Evolutionary conservation across 2,113 vertebrate genomes (phyloP).

Genomic region (Nannobrachium achirus): DNA sequence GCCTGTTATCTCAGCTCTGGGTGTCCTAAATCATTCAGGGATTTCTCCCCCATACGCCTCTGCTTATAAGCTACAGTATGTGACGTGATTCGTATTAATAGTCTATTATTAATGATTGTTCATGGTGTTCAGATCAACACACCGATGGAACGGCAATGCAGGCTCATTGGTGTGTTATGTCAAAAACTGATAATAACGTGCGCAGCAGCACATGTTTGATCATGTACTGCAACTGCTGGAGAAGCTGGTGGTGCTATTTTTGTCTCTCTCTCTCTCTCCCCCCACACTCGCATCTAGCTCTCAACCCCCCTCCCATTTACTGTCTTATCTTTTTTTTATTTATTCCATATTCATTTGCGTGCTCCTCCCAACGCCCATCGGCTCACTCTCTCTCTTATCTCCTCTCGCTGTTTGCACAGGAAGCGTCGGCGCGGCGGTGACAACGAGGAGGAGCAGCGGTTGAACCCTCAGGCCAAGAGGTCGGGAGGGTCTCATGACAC

Average conservation of each 20-base stretch:
- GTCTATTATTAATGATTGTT: not conserved
- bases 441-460: slow-evolving; percentile 85
- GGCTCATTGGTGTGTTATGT: slow-evolving; percentile 28
- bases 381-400: slow-evolving; percentile 17
- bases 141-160: not conserved
- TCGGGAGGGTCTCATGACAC: slow-evolving; percentile 81
- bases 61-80: no score
- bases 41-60: no score
- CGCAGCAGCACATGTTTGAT: slow-evolving; percentile 38
- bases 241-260: slow-evolving; percentile 62
- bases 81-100: not conserved
- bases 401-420: slow-evolving; percentile 71
- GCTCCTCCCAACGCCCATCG: slow-evolving; percentile 8
- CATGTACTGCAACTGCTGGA: slow-evolving; percentile 41
- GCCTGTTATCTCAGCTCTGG: no score
- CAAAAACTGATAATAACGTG: slow-evolving; percentile 15
- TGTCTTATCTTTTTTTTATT: not conserved
- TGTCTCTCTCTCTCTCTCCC: slow-evolving; percentile 39
- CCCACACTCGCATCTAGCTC: slow-evolving; percentile 35
- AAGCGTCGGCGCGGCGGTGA: slow-evolving; percentile 89
- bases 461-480: slow-evolving; percentile 87
- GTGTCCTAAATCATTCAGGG: no score
- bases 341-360: no score
- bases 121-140: not conserved
- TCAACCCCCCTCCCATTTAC: slow-evolving; percentile 22